phyloP scores from a whole-genome alignment of 2,113 vertebrate species.

The Sylvia atricapilla region DNA sequence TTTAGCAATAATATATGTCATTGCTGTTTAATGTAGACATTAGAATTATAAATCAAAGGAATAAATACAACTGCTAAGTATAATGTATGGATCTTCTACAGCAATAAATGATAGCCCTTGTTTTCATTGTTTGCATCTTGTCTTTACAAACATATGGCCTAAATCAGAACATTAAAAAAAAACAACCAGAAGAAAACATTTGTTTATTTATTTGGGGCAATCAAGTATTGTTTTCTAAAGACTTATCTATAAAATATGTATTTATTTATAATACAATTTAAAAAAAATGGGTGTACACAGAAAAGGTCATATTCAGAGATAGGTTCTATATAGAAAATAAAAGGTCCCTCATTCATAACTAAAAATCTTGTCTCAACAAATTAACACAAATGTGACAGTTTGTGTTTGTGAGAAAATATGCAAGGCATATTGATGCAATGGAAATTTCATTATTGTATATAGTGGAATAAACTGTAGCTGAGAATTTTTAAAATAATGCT shows the following conservation, averaged over 20 bases:
- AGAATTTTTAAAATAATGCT: background rate
- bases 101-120: background rate
- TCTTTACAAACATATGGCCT: background rate
- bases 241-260: accelerated
- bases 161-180: background rate
- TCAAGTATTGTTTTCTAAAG: background rate
- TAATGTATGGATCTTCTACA: background rate
- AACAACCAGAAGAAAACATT: background rate
- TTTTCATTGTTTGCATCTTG: background rate
- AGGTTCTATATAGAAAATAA: background rate
- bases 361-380: background rate
- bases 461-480: background rate
- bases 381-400: background rate
- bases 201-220: background rate
- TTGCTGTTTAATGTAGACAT: background rate
- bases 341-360: accelerated
- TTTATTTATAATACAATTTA: background rate
- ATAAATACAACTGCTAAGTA: background rate
- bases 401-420: background rate
- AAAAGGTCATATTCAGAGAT: background rate
- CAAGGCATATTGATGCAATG: accelerated
- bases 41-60: background rate
- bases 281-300: background rate
- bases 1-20: background rate
- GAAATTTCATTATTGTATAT: background rate